Base-by-base conservation (phyloP, 1,140 invertebrate species). In the Papilio aristodemus region DNA sequence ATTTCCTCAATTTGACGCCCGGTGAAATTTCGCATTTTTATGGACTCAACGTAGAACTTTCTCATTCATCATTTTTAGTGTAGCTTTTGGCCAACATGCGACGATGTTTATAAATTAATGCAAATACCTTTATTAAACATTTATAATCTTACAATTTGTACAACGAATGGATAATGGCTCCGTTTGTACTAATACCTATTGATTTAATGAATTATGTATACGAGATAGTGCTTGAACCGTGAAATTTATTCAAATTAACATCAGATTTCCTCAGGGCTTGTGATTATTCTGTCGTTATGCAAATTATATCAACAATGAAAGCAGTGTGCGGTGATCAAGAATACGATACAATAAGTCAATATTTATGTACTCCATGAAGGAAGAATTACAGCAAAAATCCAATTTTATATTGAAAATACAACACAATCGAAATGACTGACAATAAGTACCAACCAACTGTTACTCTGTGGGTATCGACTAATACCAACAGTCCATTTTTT, bases 191-290 rank as follows among this genome's bases (percentile, higher is more conserved):
- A 54, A 54, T 54, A 22, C 46, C 4, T 54, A 54, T 54, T 25
- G 46, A 54, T 25, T 54, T 54, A 54, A 54, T 54, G 46, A 54
- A 54, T 54, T 54, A 54, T 54, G 46, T 54, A 54, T 54, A 54
- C 46, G 4, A 54, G 46, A 25, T 54, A 54, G 19, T 54, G 46
- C 46, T 54, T 54, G 46, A 54, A 54, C 46, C 46, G 46, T 54
- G 46, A 54, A 54, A 54, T 54, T 22, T 54, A 54, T 54, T 54
- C 46, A 54, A 54, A 54, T 54, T 54, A 25, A 54, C 46, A 54
- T 54, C 46, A 54, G 46, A 54, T 54, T 54, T 54, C 46, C 46
- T 54, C 46, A 10, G 46, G 17, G 46, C 46, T 54, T 17, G 17
- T 54, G 46, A 54, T 50, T 50, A 50, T 54, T 54, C 46, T 54